A percentile compares a stretch with the other conserved stretches of the same genome.
phyloP scores from a whole-genome alignment of 2,113 vertebrate species.

The Grammomys surdaster region DNA sequence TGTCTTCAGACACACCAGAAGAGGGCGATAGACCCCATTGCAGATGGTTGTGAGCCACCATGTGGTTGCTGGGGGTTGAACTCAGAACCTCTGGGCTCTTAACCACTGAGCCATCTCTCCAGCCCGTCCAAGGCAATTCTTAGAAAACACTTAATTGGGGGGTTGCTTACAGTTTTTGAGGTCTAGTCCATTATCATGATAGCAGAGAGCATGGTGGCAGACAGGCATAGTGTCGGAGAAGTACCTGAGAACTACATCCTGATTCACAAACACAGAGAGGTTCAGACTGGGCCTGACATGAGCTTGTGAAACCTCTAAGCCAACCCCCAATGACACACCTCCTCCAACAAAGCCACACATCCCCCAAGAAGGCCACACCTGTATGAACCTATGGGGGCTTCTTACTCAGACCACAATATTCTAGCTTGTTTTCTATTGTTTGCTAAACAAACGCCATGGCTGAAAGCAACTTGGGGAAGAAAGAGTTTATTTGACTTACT shows the following conservation, averaged over 20 bases:
- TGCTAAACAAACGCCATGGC: background rate
- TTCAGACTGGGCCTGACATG: background rate
- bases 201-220: background rate
- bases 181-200: background rate
- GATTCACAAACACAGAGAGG: background rate
- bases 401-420: background rate
- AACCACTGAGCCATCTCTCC: no score
- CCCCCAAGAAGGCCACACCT: background rate
- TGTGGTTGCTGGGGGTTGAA: no score
- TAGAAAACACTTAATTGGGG: background rate
- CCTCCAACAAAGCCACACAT: background rate
- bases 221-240: background rate
- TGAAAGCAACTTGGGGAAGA: background rate
- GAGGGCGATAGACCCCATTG: no score
- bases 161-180: background rate
- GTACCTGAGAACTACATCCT: background rate
- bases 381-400: background rate
- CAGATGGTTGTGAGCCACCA: no score
- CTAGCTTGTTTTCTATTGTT: background rate
- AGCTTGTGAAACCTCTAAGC: background rate
- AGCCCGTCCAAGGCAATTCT: background rate
- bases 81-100: no score
- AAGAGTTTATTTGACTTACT: background rate
- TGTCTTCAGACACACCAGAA: no score
- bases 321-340: background rate